A percentile compares a stretch with the other conserved stretches of the same genome.
Evolutionary conservation across 2,797 vertebrate species (phyloP).

Genomic region (Gila robusta): DNA sequence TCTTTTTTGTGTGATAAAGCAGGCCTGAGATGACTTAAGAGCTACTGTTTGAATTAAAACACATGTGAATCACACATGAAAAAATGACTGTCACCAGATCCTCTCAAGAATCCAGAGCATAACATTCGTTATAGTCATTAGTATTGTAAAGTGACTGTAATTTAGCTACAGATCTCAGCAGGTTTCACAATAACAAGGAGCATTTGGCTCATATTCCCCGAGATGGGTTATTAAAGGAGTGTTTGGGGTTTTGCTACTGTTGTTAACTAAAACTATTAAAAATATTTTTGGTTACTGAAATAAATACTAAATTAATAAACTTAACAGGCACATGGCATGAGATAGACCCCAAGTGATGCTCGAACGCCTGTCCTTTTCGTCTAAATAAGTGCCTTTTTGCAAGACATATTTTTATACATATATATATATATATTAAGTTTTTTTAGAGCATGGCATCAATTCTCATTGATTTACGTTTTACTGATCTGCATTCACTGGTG

Average conservation of each 20-base stretch:
- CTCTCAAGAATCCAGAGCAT: background rate
- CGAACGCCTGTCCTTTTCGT: too few relatives aligned
- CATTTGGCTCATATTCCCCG: background rate
- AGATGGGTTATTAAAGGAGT: background rate
- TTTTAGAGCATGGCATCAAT: too few relatives aligned
- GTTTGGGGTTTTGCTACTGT: background rate
- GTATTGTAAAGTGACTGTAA: background rate
- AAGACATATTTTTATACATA: background rate
- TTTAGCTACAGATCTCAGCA: slow-evolving; percentile 5
- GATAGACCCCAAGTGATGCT: background rate
- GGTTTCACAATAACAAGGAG: background rate
- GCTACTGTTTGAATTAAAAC: background rate
- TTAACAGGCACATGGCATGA: background rate
- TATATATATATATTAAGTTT: background rate
- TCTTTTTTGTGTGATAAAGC: too few relatives aligned
- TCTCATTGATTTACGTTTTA: too few relatives aligned
- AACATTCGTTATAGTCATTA: background rate
- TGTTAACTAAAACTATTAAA: too few relatives aligned
- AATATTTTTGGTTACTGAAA: too few relatives aligned
- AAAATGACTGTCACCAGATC: slow-evolving; percentile 4
- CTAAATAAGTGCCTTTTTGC: background rate
- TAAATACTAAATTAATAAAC: too few relatives aligned
- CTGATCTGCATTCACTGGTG: too few relatives aligned
- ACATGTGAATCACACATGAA: slow-evolving; percentile 1
- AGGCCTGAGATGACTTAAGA: background rate